Percentiles rank a stretch among this genome's conserved stretches.
Evolutionary conservation across 2,888 invertebrate species (phyloP).

Genomic region (Trichopria drosophilae): DNA sequence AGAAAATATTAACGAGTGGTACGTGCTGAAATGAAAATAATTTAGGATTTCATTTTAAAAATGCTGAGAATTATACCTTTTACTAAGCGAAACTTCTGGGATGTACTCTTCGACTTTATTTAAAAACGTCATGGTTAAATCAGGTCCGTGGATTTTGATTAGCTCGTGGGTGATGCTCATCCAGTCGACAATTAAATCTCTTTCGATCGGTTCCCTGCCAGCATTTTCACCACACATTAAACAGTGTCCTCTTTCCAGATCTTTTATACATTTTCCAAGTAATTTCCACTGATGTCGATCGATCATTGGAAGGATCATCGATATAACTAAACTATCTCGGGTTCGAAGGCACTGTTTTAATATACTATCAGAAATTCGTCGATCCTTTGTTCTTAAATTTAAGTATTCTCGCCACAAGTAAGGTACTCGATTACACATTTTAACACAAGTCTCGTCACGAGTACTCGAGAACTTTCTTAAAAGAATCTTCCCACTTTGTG

Average conservation of each 20-base stretch:
- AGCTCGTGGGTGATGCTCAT: constrained; percentile 64
- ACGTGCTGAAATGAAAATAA: constrained; percentile 44
- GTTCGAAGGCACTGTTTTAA: constrained; percentile 66
- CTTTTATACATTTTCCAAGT: constrained; percentile 62
- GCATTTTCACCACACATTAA: constrained; percentile 64
- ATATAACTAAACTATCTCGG: constrained; percentile 63
- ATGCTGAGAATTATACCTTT: constrained; percentile 58
- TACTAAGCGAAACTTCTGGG: constrained; percentile 63
- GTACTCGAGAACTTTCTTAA: constrained; percentile 61
- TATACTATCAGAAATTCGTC: constrained; percentile 56
- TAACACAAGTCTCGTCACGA: constrained; percentile 60
- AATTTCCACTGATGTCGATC: constrained; percentile 66
- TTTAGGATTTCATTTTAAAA: neutral
- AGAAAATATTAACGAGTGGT: constrained; percentile 52
- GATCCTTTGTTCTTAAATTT: constrained; percentile 47
- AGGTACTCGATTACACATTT: constrained; percentile 65
- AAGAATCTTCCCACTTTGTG: constrained; percentile 64
- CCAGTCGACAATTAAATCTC: constrained; percentile 64
- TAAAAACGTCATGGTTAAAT: constrained; percentile 63
- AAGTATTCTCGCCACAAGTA: constrained; percentile 67
- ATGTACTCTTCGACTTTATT: constrained; percentile 63
- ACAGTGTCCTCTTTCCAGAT: constrained; percentile 64
- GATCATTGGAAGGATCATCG: constrained; percentile 62
- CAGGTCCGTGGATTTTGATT: constrained; percentile 66
- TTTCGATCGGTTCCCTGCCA: constrained; percentile 41